Conservation (phyloP, 30 jellyfish, hydroid and myxozoan genomes). For the Aurelia coerulea region DNA sequence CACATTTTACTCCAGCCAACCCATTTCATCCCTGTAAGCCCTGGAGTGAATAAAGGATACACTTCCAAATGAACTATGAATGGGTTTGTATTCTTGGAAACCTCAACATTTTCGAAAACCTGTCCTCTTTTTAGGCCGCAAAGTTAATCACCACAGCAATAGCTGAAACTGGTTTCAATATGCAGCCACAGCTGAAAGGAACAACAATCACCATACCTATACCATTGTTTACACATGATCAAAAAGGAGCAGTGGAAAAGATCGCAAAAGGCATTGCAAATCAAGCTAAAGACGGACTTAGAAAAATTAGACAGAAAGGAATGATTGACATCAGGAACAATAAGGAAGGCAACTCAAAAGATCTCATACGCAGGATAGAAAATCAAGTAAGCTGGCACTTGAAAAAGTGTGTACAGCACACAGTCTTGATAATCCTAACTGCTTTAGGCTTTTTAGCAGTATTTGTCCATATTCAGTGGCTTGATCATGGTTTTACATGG, state of each 20-base stretch:
- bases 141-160: conserved; percentile 45
- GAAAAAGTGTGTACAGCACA: no score
- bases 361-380: conserved; percentile 58
- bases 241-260: conserved; percentile 30
- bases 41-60: no score
- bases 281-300: conserved; percentile 42
- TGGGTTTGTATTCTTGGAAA: no score
- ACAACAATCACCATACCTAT: conserved; percentile 36
- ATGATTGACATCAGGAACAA: conserved; percentile 58
- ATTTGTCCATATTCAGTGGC: no score
- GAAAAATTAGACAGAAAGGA: conserved; percentile 72
- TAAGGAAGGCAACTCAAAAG: conserved; percentile 68
- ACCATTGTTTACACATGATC: conserved; percentile 60
- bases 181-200: conserved; percentile 53
- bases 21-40: no score
- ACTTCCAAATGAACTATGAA: no score
- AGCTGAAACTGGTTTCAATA: conserved; percentile 61
- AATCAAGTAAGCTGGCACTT: conserved; percentile 18
- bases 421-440: no score
- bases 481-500: no score
- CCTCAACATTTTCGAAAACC: no score
- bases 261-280: conserved; percentile 52
- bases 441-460: no score
- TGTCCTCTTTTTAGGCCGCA: conserved; percentile 19
- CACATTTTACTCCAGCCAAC: no score